A percentile compares a stretch with the other conserved stretches of the same genome.
These are phyloP conservation scores for Rambutsinella grinnellia DNA, from an alignment of 2,888 invertebrate genomes.

Conservation along the genomic window DNA sequence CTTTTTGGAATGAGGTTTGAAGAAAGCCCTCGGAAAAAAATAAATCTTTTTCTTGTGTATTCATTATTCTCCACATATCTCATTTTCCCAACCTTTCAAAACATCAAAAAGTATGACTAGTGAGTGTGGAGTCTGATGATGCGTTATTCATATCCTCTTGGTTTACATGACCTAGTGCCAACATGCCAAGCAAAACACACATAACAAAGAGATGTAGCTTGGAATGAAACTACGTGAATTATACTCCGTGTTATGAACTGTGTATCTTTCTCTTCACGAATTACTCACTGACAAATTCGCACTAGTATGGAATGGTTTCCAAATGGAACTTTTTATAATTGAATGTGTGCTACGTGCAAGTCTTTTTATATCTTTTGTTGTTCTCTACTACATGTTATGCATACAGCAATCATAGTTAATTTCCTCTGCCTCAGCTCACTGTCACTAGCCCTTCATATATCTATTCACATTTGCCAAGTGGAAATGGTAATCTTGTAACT, in stretches of 20 bases:
- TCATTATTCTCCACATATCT: constrained; percentile 26
- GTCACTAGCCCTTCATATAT: neutral
- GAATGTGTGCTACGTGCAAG: neutral
- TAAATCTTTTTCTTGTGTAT: constrained; percentile 14
- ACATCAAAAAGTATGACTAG: constrained; percentile 7
- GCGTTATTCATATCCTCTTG: neutral
- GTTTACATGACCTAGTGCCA: constrained; percentile 47
- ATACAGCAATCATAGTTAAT: neutral
- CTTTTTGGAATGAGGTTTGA: too few species aligned
- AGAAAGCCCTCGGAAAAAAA: constrained; percentile 12
- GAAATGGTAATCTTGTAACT: constrained; percentile 45
- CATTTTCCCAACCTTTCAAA: constrained; percentile 38
- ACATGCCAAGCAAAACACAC: constrained; percentile 13
- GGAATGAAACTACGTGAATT: neutral
- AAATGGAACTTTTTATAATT: neutral
- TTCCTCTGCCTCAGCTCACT: neutral
- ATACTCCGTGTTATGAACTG: constrained; percentile 3
- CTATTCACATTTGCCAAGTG: neutral
- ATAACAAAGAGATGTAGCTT: neutral
- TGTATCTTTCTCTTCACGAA: neutral
- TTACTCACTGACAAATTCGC: neutral
- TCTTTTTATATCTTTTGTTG: too few species aligned
- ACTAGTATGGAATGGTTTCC: neutral
- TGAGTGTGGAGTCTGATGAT: constrained; percentile 8
- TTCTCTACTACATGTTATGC: too few species aligned